phyloP scores from a whole-genome alignment of 1,140 invertebrate species.

The Drosophila nigrodunni region DNA sequence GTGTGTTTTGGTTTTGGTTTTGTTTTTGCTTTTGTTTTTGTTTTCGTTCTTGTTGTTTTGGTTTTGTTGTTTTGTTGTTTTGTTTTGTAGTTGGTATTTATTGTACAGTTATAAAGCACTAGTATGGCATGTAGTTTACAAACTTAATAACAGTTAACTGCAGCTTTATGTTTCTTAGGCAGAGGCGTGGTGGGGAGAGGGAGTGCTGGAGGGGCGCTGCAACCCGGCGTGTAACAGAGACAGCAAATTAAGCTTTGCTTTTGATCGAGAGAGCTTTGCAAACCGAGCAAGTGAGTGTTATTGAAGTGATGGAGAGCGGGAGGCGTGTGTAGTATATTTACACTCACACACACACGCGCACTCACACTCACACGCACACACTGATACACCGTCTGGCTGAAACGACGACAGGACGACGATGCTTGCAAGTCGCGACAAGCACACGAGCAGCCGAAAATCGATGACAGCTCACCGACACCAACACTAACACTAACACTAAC shows the following conservation, averaged over 20 bases:
- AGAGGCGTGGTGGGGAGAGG: background rate
- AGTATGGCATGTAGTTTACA: constrained; percentile 69
- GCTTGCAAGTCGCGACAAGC: constrained; percentile 32
- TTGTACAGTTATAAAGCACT: constrained; percentile 82
- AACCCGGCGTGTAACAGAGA: constrained; percentile 70
- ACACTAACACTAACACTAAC: constrained; percentile 15
- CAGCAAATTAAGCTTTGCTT: constrained; percentile 24
- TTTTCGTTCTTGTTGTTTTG: constrained; percentile 11
- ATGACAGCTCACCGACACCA: constrained; percentile 44
- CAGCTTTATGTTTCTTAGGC: background rate
- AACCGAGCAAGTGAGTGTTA: background rate
- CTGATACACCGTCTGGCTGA: constrained; percentile 4
- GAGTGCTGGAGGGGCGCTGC: background rate
- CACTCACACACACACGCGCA: constrained; percentile 46
- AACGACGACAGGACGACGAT: constrained; percentile 42
- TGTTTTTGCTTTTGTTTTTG: constrained; percentile 4
- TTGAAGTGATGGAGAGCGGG: background rate
- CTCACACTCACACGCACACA: constrained; percentile 9
- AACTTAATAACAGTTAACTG: constrained; percentile 50
- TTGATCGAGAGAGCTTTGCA: constrained; percentile 1
- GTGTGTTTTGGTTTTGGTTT: constrained; percentile 24
- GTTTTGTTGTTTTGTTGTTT: constrained; percentile 9
- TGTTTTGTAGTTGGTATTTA: constrained; percentile 49
- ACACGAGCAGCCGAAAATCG: constrained; percentile 52
- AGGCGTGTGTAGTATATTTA: constrained; percentile 37